A percentile compares a stretch with the other conserved stretches of the same genome.
Evolutionary conservation across 2,797 vertebrate genomes (phyloP).

Genomic region (Alectoris magna): DNA sequence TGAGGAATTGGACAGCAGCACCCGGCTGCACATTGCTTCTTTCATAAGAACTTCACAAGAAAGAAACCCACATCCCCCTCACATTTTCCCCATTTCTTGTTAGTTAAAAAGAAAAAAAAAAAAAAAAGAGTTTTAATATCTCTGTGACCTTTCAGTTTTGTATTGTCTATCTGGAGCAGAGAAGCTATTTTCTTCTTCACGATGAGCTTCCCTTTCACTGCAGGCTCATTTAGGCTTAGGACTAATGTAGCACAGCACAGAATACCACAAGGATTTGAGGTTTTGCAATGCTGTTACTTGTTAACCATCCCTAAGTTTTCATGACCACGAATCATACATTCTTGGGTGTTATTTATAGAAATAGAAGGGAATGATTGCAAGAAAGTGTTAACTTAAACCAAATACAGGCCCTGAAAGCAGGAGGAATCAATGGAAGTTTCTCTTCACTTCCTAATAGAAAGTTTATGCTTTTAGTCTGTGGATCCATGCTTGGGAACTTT

Average conservation of each 20-base stretch:
- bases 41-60: neutral
- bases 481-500: neutral
- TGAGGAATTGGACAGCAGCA: neutral
- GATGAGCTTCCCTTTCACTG: neutral
- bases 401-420: neutral
- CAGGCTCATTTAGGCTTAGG: neutral
- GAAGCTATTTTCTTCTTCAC: constrained; percentile 19
- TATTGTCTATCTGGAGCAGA: neutral
- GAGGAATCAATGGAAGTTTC: neutral
- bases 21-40: neutral
- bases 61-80: neutral
- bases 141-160: constrained; percentile 30
- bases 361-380: neutral
- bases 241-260: neutral
- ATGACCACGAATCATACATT: neutral
- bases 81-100: neutral
- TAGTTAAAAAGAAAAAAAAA: neutral
- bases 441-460: neutral
- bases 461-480: neutral
- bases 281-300: neutral
- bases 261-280: neutral
- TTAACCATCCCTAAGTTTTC: neutral
- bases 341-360: neutral
- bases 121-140: neutral
- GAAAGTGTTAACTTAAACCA: neutral